Evolutionary conservation across 2,888 invertebrate species (phyloP), one percentile per base, ranked within the genome.

Genomic region (Volucella zonaria): DNA sequence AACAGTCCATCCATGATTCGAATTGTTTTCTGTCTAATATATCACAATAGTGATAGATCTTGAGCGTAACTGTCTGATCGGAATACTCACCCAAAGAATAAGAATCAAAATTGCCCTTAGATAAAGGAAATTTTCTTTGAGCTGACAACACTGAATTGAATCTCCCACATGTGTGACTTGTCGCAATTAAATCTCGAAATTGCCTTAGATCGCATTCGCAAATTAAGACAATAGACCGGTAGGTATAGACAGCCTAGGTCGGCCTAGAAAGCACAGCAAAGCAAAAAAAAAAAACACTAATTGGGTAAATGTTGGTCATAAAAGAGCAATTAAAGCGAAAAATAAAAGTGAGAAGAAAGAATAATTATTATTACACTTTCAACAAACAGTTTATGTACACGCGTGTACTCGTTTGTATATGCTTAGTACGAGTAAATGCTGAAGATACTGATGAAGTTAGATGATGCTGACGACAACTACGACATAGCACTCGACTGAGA

Each of bases 341-440:
- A 66, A 38, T 45, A 82, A 58, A 76, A 83, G 80, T 80, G 80
- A 80, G 80, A 80, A 83, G 80, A 74, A 82, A 82, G 74, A 83
- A 83, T 83, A 80, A 75, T 80, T 80, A 75, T 80, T 80, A 83
- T 82, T 70, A 83, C 83, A 83, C 83, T 80, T 80, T 79, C 83
- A 75, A 80, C 80, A 75, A 58, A 80, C 64, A 70, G 62, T 73
- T 82, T 82, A 78, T 38, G 82, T 64, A 56, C 66, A 68, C 74
- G 68, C 80, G 51, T 45, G 38, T 66, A 51, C 43, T 58, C 56
- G 49, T 49, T 45, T 12, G 56, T 43, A 15, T 2, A 1, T 6
- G 8, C 15, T 43, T 3, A 1, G n/a, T 8, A 14, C 14, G 9
- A 2, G 11, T 14, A 15, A 18, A 14, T 11, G 14, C 6, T 31